These are phyloP conservation scores for Mnemiopsis leidyi DNA, from an alignment of 37 sponge, comb jelly and placozoan genomes.

Conservation along the genomic window DNA sequence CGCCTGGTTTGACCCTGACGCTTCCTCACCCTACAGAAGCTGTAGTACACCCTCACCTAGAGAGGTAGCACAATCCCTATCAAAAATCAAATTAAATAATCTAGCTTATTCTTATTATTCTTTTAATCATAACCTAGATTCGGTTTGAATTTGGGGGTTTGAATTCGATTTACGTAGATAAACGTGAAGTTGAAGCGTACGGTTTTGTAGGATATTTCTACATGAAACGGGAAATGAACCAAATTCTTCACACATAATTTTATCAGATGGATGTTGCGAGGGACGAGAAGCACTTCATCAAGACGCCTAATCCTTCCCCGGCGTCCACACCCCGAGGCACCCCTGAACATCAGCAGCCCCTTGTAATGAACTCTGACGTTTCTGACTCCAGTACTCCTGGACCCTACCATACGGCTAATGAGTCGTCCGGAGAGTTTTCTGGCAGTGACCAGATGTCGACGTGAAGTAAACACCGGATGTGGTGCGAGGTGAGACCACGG, in stretches of 20 bases:
- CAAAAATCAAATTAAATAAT: too few relatives aligned
- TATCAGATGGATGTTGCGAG: neutral
- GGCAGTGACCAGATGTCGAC: neutral
- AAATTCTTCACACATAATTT: too few relatives aligned
- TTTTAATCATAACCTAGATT: too few relatives aligned
- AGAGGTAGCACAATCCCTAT: constrained; percentile 60
- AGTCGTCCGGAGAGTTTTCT: neutral
- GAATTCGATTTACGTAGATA: too few relatives aligned
- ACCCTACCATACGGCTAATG: neutral
- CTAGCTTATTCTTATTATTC: too few relatives aligned
- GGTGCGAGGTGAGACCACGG: too few relatives aligned
- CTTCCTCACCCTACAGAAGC: neutral
- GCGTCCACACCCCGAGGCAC: neutral
- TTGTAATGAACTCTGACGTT: neutral
- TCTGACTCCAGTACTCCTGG: neutral
- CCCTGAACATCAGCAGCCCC: neutral
- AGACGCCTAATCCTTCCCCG: constrained; percentile 9
- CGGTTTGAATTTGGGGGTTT: too few relatives aligned
- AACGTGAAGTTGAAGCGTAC: too few relatives aligned
- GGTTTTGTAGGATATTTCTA: too few relatives aligned
- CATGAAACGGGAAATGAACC: too few relatives aligned
- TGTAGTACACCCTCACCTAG: constrained; percentile 28
- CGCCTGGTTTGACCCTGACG: constrained; percentile 32
- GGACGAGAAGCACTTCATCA: constrained; percentile 41
- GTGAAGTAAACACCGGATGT: constrained; percentile 11